Base-by-base conservation (phyloP, 2,888 invertebrate genomes). In the Nomada fucata region DNA sequence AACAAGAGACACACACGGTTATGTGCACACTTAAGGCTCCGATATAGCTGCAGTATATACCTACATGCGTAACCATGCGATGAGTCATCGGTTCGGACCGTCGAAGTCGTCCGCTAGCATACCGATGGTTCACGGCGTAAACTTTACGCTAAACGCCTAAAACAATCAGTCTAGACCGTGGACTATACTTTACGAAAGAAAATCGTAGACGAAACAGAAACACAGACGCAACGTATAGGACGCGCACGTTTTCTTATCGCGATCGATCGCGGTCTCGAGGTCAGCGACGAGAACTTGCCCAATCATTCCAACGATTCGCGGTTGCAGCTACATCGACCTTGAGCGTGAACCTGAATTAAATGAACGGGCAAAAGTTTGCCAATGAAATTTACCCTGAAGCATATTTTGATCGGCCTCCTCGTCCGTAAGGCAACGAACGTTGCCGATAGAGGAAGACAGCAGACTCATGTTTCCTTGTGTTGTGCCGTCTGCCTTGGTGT, bases 391-490 rank as follows among this genome's bases (percentile, higher is more conserved):
- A 94, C 94, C 94, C 92, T 94, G 93, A 36, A 94, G 92, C 94
- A 94, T 94, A 86, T 93, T 93, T 90, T 92, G 91, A 81, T 94
- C 93, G 82, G 91, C 90, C 82, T 93, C 93, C 82, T 94, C 94
- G 85, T 94, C 94, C 80, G 92, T 91, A 79, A 92, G 92, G 83
- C 91, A 91, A 79, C 91, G 90, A 63, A 92, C 90, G 81, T 86
- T 89, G 89, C 88, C 90, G 85, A 91, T 89, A 74, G 91, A 90
- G 67, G 93, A 91, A 76, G 92, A 91, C 71, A 92, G 89, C 72
- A 93, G 90, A 86, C 92, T 93, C 93, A 93, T 93, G 83, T 79
- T 80, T 83, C 55, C 57, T 71, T 44, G 23, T 55, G 52, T 61
- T n/a, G 64, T 78, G 36, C 10, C 61, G 47, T 47, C 13, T 47